Evolutionary conservation across 2,888 invertebrate species (phyloP).

Genomic region (Chrysomela aeneicollis): DNA sequence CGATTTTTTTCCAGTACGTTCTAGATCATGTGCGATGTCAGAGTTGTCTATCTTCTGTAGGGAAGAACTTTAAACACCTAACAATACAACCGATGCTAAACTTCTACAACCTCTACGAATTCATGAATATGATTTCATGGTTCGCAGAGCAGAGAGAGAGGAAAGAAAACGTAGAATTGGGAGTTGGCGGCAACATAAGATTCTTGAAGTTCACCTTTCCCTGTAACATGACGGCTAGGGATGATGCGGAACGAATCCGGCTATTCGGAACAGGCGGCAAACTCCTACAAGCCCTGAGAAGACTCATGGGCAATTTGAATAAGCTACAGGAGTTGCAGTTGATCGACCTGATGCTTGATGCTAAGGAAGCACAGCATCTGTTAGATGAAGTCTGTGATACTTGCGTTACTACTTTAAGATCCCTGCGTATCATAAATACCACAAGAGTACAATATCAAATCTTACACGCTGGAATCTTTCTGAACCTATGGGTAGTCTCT

Average conservation of each 20-base stretch:
- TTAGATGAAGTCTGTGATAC: constrained; percentile 75
- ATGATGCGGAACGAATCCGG: constrained; percentile 68
- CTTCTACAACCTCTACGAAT: constrained; percentile 84
- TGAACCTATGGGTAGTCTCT: constrained; percentile 70
- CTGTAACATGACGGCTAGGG: constrained; percentile 73
- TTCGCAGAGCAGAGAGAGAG: constrained; percentile 68
- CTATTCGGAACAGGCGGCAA: constrained; percentile 76
- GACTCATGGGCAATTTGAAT: constrained; percentile 72
- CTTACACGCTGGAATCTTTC: constrained; percentile 77
- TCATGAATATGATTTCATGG: constrained; percentile 82
- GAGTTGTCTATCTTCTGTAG: constrained; percentile 73
- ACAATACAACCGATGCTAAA: constrained; percentile 78
- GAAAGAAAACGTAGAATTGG: constrained; percentile 54
- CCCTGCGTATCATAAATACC: constrained; percentile 76
- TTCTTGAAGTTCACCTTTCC: constrained; percentile 76
- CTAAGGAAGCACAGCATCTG: constrained; percentile 73
- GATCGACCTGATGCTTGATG: constrained; percentile 77
- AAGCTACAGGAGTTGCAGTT: constrained; percentile 72
- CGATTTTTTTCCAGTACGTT: constrained; percentile 67
- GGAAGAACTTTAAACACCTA: constrained; percentile 70
- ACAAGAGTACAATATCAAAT: constrained; percentile 75
- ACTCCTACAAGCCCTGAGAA: constrained; percentile 64
- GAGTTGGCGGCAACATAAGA: constrained; percentile 67
- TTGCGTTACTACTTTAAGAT: constrained; percentile 69
- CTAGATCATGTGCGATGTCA: constrained; percentile 79